A percentile compares a stretch with the other conserved stretches of the same genome.
phyloP scores from a whole-genome alignment of 2,113 vertebrate genomes.

The Hippocampus abdominalis region DNA sequence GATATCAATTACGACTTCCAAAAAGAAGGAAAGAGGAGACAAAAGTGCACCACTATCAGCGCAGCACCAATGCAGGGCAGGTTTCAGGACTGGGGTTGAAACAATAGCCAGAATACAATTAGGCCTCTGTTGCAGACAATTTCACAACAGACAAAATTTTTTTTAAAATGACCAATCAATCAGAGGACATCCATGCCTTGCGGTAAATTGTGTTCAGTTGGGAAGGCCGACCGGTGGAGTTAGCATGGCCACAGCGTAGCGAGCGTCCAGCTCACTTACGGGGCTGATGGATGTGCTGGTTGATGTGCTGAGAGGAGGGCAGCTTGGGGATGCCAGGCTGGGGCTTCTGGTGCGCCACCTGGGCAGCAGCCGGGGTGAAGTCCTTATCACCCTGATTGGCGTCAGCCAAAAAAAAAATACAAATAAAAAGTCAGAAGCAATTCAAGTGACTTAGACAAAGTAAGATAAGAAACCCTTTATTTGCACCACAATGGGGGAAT shows the following conservation, averaged over 20 bases:
- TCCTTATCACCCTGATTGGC: constrained; percentile 89
- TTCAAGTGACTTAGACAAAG: too few relatives aligned
- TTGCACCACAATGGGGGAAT: too few relatives aligned
- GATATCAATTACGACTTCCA: constrained; percentile 34
- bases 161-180: too few relatives aligned
- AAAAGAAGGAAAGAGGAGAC: not conserved
- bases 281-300: constrained; percentile 95
- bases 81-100: constrained; percentile 21
- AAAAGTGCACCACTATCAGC: constrained; percentile 34
- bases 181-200: constrained; percentile 40
- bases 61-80: constrained; percentile 27
- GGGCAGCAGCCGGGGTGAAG: constrained; percentile 93
- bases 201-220: constrained; percentile 46
- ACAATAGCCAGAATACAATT: constrained; percentile 20
- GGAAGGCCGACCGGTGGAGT: constrained; percentile 56
- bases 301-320: constrained; percentile 75
- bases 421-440: not conserved
- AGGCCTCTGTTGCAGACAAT: constrained; percentile 15
- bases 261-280: constrained; percentile 82
- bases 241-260: constrained; percentile 25
- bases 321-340: constrained; percentile 88
- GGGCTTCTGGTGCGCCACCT: constrained; percentile 99
- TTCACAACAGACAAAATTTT: constrained; percentile 16
- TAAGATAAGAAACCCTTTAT: too few relatives aligned
- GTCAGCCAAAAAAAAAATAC: constrained; percentile 7